phyloP scores from a whole-genome alignment of 2,113 vertebrate species.

The Anoplopoma fimbria region DNA sequence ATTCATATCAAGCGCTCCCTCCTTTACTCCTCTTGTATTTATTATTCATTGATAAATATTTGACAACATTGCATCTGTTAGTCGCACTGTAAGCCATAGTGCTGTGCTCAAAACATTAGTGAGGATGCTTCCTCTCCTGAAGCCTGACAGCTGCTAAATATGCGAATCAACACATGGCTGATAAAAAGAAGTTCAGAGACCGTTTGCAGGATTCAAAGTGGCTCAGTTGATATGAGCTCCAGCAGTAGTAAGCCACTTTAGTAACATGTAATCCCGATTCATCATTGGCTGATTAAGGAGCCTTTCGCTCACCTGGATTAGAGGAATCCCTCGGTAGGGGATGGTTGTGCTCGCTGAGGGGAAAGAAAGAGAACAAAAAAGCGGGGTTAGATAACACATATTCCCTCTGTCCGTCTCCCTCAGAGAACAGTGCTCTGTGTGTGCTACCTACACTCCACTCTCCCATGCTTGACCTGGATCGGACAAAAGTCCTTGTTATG shows the following conservation, averaged over 20 bases:
- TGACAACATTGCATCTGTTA: conserved; percentile 13
- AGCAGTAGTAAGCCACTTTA: conserved; percentile 61
- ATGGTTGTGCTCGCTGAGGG: conserved; percentile 29
- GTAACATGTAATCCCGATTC: conserved; percentile 67
- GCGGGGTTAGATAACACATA: conserved; percentile 65
- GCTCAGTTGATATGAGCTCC: conserved; percentile 44
- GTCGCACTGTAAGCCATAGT: background rate
- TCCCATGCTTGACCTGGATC: conserved; percentile 84
- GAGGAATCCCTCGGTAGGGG: conserved; percentile 38
- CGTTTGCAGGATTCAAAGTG: conserved; percentile 43
- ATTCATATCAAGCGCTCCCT: background rate
- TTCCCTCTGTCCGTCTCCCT: conserved; percentile 50
- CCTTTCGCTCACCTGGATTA: conserved; percentile 72
- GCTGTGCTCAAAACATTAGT: conserved; percentile 13
- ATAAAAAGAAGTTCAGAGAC: conserved; percentile 7
- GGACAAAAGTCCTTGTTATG: conserved; percentile 80
- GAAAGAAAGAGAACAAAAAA: conserved; percentile 57
- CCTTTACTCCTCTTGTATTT: background rate
- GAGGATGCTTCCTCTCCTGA: conserved; percentile 6
- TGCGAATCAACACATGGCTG: conserved; percentile 44
- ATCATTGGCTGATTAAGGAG: conserved; percentile 56
- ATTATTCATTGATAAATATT: conserved; percentile 1
- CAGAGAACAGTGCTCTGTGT: conserved; percentile 70
- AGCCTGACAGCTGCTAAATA: conserved; percentile 49
- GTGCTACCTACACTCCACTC: conserved; percentile 79